Percentiles rank a stretch among this genome's conserved stretches.
Conservation (phyloP, 2,113 vertebrate species). For the Ammodytes dubius region DNA sequence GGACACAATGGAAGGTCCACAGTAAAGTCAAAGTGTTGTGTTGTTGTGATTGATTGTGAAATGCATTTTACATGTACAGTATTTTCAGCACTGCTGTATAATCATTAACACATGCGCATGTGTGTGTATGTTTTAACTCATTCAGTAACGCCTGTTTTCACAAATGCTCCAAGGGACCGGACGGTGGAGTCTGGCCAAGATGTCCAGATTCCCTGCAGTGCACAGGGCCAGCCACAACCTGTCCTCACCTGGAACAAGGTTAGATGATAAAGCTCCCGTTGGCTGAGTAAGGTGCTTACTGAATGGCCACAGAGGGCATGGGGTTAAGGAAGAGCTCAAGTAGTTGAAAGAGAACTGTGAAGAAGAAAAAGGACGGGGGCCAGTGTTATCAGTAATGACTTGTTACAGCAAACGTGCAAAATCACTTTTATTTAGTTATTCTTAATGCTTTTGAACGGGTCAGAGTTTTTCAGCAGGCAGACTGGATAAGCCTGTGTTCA, state of each 20-base stretch:
- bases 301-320: neutral
- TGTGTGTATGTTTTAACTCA: conserved; percentile 84
- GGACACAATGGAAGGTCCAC: too few relatives aligned
- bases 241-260: conserved; percentile 99
- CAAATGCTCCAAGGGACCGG: conserved; percentile 93
- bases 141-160: conserved; percentile 96
- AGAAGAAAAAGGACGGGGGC: neutral
- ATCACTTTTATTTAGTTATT: too few relatives aligned
- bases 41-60: conserved; percentile 41
- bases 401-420: too few relatives aligned
- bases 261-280: conserved; percentile 45
- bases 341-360: neutral
- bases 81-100: conserved; percentile 42
- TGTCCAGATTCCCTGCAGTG: conserved; percentile 94
- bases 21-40: neutral
- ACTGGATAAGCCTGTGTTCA: too few relatives aligned
- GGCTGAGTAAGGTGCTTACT: conserved; percentile 1
- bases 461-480: too few relatives aligned
- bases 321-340: neutral
- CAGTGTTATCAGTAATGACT: neutral
- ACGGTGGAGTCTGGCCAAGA: conserved; percentile 95
- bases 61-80: conserved; percentile 38
- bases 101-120: conserved; percentile 81
- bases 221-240: conserved; percentile 94
- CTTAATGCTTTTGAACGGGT: too few relatives aligned